Percentiles rank a stretch among this genome's conserved stretches.
These are phyloP conservation scores for Potamilus streckersoni DNA, from an alignment of 1,140 invertebrate genomes.

Conservation along the genomic window DNA sequence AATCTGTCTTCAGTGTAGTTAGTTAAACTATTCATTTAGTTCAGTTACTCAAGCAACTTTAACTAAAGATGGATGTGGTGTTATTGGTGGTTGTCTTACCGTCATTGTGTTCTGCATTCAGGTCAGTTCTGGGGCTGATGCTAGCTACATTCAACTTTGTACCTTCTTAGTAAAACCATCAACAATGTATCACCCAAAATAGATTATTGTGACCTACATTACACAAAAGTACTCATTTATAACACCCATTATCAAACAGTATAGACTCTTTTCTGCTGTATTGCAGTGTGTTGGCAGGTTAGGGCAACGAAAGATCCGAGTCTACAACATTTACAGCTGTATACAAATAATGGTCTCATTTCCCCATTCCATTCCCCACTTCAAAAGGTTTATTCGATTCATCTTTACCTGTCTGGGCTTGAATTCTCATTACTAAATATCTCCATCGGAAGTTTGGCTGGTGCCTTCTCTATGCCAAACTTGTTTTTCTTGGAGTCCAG, in stretches of 20 bases:
- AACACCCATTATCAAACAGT: background rate
- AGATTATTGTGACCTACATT: too few relatives aligned
- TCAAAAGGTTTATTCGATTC: background rate
- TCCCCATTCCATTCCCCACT: background rate
- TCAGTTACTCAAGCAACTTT: too few relatives aligned
- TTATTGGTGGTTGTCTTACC: too few relatives aligned
- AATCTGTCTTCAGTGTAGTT: too few relatives aligned
- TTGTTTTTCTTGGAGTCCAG: constrained; percentile 83
- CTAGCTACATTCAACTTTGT: too few relatives aligned
- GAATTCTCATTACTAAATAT: constrained; percentile 94
- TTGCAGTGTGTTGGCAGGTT: background rate
- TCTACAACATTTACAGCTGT: background rate
- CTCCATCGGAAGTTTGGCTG: constrained; percentile 88
- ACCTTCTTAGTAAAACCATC: too few relatives aligned
- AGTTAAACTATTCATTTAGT: too few relatives aligned
- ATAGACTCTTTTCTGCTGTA: background rate
- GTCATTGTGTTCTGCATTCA: too few relatives aligned
- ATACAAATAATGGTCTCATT: too few relatives aligned
- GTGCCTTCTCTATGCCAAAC: constrained; percentile 86
- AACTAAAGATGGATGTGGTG: too few relatives aligned
- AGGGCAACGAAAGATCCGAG: background rate
- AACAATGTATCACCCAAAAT: too few relatives aligned
- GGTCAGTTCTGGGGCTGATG: too few relatives aligned
- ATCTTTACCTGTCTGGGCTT: constrained; percentile 77
- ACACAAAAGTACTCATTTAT: background rate